Base-by-base conservation (phyloP, 2,888 invertebrate species). In the Drosophila neutralis region DNA sequence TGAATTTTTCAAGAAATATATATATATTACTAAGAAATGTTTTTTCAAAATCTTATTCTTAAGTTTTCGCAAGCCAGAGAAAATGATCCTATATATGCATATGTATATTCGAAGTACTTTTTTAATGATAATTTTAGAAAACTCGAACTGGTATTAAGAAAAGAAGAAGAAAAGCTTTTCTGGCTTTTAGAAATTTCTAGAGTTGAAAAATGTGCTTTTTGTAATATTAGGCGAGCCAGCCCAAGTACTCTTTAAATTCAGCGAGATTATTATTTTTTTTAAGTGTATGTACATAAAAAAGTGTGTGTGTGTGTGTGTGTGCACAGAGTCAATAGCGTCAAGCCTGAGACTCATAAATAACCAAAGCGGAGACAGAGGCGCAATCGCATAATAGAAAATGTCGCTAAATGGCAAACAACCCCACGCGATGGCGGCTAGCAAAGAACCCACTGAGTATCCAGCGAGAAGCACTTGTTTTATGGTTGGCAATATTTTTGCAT, bases 401-500 rank as follows among this genome's bases (percentile, higher is more conserved):
- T 69, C 76, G 82, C 80, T 88, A 86, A 86, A 88, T 84, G 87
- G 79, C 74, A 80, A 80, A 73, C 76, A 65, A 64, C 69, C 69
- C 69, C 54, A 36, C 56, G 74, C 56, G 62, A 67, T 49, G 53
- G 45, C 18, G 29, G 63, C 48, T 35, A 21, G 51, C 63, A 33
- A 61, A 51, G 63, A 58, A 60, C 56, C 52, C 67, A 64, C 52
- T 68, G 76, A 69, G 72, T 61, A 64, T 42, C 54, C 62, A 61
- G 42, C 35, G 61, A 42, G 74, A 69, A 78, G 63, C 83, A 87
- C 83, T 85, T 85, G 84, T 83, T 85, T 85, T 85, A 85, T 85
- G 76, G 83, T 63, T 48, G 69, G 85, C 86, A 75, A 91, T 91
- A 91, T 90, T 90, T 90, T 87, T 91, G 88, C 82, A 80, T 83